Percentiles rank a stretch among this genome's conserved stretches.
phyloP scores from a whole-genome alignment of 2,797 vertebrate species.

The Amphiprion clarkii region DNA sequence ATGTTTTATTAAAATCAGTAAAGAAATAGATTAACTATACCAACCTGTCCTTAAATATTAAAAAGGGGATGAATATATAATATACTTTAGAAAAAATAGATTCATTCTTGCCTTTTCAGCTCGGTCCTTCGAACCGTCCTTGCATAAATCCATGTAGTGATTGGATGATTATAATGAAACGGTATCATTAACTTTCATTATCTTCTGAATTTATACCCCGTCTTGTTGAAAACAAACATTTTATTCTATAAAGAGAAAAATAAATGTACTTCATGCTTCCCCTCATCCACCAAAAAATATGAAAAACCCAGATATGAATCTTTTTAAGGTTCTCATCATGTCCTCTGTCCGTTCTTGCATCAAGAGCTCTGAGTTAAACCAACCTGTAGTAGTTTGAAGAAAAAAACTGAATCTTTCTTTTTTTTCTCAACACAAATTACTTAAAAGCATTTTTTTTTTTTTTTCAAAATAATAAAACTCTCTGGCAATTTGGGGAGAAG shows the following conservation, averaged over 20 bases:
- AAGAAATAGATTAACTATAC: constrained; percentile 27
- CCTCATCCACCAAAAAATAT: too few relatives aligned
- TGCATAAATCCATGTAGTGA: constrained; percentile 14
- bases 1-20: constrained; percentile 43
- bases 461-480: constrained; percentile 45
- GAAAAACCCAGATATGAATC: constrained; percentile 1
- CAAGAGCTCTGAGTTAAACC: constrained; percentile 4
- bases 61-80: not conserved
- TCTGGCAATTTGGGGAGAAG: constrained; percentile 21
- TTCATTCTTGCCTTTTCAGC: too few relatives aligned
- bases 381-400: not conserved
- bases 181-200: not conserved
- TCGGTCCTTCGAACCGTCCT: not conserved
- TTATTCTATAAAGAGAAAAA: not conserved
- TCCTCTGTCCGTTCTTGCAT: constrained; percentile 4
- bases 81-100: not conserved
- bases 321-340: constrained; percentile 13
- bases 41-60: constrained; percentile 9
- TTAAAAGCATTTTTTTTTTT: constrained; percentile 24
- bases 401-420: not conserved
- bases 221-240: constrained; percentile 1
- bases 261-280: not conserved
- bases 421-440: constrained; percentile 25
- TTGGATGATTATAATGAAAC: not conserved
- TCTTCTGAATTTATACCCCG: not conserved